phyloP scores from a whole-genome alignment of 2,113 vertebrate genomes.

The Mastomys coucha region DNA sequence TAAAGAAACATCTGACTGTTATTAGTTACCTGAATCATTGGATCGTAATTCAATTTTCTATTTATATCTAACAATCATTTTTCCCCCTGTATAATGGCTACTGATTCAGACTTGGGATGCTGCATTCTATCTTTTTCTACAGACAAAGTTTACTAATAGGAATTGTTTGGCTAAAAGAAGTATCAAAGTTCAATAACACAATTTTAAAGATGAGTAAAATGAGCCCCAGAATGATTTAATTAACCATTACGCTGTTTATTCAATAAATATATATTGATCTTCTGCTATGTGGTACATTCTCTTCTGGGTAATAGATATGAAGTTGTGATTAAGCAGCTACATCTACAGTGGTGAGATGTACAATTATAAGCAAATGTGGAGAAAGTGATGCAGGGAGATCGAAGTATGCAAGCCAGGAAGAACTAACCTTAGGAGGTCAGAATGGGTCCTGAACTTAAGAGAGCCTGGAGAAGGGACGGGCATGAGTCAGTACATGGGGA shows the following conservation, averaged over 20 bases:
- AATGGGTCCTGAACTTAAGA: neutral
- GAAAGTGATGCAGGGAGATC: neutral
- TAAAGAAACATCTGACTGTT: neutral
- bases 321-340: neutral
- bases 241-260: conserved; percentile 29
- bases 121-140: conserved; percentile 44
- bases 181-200: conserved; percentile 20
- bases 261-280: conserved; percentile 44
- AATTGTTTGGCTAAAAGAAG: conserved; percentile 27
- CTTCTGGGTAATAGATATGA: neutral
- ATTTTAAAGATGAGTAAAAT: conserved; percentile 62
- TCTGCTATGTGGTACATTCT: neutral
- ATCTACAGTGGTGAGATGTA: neutral
- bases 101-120: conserved; percentile 8
- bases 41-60: conserved; percentile 3
- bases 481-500: neutral
- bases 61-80: neutral
- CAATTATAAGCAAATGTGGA: neutral
- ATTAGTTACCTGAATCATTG: neutral
- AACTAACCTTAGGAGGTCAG: neutral
- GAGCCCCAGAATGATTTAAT: conserved; percentile 53
- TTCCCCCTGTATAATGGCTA: neutral
- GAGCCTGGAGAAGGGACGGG: neutral
- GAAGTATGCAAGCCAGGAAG: neutral
- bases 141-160: conserved; percentile 32